Evolutionary conservation across 2,888 invertebrate species (phyloP).

Genomic region (Dioctria linearis): DNA sequence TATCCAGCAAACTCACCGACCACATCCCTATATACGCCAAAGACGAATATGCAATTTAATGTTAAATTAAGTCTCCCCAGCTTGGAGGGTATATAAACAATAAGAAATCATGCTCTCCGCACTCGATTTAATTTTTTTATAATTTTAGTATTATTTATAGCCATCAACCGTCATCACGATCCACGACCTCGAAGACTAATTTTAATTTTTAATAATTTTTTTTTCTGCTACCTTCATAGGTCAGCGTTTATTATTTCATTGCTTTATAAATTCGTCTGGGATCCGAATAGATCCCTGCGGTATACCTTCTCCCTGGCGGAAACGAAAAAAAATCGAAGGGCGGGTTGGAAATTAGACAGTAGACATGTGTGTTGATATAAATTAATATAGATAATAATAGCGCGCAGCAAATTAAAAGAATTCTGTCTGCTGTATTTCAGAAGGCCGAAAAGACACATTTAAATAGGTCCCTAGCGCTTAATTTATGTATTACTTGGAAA

Average conservation of each 20-base stretch:
- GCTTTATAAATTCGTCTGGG: constrained; percentile 50
- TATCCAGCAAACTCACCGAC: background rate
- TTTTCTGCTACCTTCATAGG: constrained; percentile 33
- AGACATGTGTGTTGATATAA: constrained; percentile 53
- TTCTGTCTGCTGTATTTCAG: constrained; percentile 43
- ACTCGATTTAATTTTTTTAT: constrained; percentile 40
- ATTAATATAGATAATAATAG: constrained; percentile 46
- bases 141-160: constrained; percentile 49
- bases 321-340: constrained; percentile 29
- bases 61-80: constrained; percentile 51
- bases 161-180: constrained; percentile 51
- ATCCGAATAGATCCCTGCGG: constrained; percentile 37
- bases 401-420: constrained; percentile 51
- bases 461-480: constrained; percentile 23
- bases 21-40: constrained; percentile 22
- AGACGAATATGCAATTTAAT: constrained; percentile 48
- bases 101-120: constrained; percentile 43
- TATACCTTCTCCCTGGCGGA: constrained; percentile 11
- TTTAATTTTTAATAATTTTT: background rate
- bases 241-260: constrained; percentile 48
- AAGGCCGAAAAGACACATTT: constrained; percentile 40
- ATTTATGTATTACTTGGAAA: constrained; percentile 52
- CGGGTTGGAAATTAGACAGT: constrained; percentile 34
- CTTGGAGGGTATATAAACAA: constrained; percentile 47
- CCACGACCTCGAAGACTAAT: constrained; percentile 9